Conservation (phyloP, 1,140 invertebrate genomes). For the Leptopilina boulardi region DNA sequence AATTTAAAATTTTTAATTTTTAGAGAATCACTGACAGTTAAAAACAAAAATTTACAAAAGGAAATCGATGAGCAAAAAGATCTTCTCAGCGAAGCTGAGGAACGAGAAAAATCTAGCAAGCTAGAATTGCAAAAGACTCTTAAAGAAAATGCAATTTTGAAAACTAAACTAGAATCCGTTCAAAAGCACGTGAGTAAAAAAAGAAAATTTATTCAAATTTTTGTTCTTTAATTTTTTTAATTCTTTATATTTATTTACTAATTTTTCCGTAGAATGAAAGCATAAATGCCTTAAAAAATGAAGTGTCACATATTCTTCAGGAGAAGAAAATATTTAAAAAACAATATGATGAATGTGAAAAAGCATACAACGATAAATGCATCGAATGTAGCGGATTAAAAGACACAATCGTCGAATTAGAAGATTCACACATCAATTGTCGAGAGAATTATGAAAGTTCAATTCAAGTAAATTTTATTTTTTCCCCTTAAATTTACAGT, state of each 20-base stretch:
- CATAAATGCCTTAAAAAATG: background rate
- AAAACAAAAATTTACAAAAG: constrained; percentile 46
- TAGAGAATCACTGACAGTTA: constrained; percentile 49
- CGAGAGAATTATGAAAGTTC: background rate
- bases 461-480: background rate
- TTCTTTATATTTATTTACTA: background rate
- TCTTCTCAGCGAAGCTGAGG: constrained; percentile 35
- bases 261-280: constrained; percentile 4
- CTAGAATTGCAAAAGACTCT: constrained; percentile 44
- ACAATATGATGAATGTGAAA: background rate
- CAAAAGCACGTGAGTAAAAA: constrained; percentile 41
- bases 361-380: background rate
- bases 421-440: background rate
- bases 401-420: background rate
- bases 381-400: background rate
- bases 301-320: background rate
- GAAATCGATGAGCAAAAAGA: constrained; percentile 57
- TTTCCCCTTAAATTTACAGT: too few species aligned
- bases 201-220: constrained; percentile 10
- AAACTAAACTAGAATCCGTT: constrained; percentile 45
- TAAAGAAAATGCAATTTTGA: constrained; percentile 41
- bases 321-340: background rate
- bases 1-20: constrained; percentile 27
- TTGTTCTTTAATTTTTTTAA: constrained; percentile 22
- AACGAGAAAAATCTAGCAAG: constrained; percentile 44